Percentiles rank a stretch among this genome's conserved stretches.
Conservation (phyloP, 2,113 vertebrate species). For the Trichomycterus rosablanca region DNA sequence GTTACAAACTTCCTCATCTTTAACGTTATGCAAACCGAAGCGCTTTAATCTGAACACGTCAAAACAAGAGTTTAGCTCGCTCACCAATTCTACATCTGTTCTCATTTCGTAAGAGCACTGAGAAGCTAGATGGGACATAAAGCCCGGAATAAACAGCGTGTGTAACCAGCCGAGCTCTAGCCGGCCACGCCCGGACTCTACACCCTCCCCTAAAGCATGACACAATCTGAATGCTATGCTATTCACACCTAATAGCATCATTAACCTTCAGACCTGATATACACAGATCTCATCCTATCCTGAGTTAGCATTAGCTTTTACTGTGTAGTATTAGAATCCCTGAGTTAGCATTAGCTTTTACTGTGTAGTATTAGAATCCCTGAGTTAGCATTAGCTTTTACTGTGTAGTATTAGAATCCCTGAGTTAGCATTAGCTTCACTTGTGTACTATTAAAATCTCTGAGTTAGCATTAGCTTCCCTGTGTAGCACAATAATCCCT, state of each 20-base stretch:
- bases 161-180: not conserved
- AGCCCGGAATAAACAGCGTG: not conserved
- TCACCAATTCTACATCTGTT: no score
- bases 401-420: no score
- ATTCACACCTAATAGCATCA: not conserved
- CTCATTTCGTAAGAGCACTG: no score
- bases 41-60: no score
- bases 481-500: not conserved
- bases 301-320: not conserved
- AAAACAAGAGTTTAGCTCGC: no score
- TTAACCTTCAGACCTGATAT: slow-evolving; percentile 1
- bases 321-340: not conserved
- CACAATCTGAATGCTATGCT: slow-evolving; percentile 4
- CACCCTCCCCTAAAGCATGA: not conserved
- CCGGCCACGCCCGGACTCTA: not conserved
- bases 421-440: not conserved
- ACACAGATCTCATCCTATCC: no score
- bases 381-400: no score
- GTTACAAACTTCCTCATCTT: no score
- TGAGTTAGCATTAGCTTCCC: not conserved
- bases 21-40: no score
- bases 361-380: no score
- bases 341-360: not conserved
- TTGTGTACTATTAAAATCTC: not conserved
- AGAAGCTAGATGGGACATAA: not conserved